phyloP scores from a whole-genome alignment of 2,797 vertebrate genomes.

The Pantherophis alleghaniensis region DNA sequence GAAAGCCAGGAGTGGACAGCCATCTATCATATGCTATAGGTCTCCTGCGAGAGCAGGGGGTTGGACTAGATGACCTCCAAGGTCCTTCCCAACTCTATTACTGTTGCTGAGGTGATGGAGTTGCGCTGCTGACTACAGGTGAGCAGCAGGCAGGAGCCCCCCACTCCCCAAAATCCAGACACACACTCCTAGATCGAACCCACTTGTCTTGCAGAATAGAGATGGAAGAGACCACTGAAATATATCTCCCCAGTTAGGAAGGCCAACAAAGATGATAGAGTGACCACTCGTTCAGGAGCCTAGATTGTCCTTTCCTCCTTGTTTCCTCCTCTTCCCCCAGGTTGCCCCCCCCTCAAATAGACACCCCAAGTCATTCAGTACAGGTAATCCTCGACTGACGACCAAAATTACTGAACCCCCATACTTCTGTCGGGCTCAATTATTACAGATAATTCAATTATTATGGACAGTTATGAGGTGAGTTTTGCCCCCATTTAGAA shows the following conservation, averaged over 20 bases:
- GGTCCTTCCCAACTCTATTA: neutral
- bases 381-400: neutral
- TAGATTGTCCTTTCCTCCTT: neutral
- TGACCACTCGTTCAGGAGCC: neutral
- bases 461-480: neutral
- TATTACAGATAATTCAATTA: too few species aligned
- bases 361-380: neutral
- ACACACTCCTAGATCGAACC: neutral
- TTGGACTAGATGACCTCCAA: neutral
- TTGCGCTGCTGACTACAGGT: neutral
- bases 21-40: neutral
- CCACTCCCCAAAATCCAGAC: neutral
- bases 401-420: neutral
- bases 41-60: neutral
- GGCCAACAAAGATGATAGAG: neutral
- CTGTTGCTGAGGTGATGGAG: neutral
- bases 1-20: neutral
- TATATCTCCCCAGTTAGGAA: neutral
- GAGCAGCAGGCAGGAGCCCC: neutral
- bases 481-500: neutral
- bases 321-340: neutral
- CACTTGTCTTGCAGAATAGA: neutral
- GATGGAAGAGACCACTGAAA: neutral
- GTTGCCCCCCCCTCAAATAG: neutral
- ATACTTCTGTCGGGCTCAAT: neutral